A percentile compares a stretch with the other conserved stretches of the same genome.
Conservation (phyloP, 2,113 vertebrate genomes). For the Murina feae region DNA sequence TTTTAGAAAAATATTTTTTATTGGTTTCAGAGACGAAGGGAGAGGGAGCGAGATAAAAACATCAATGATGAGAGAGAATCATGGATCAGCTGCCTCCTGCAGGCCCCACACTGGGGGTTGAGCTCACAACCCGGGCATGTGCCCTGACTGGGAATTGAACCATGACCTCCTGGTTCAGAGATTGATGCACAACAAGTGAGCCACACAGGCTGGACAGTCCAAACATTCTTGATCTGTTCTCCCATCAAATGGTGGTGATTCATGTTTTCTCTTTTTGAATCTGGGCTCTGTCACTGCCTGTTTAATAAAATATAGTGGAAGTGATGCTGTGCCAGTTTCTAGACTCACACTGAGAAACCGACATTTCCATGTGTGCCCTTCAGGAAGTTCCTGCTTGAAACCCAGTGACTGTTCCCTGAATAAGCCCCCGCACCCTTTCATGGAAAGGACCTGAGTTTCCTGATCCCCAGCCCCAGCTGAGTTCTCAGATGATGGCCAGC, state of each 20-base stretch:
- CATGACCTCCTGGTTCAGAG: too few species aligned
- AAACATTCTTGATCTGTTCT: neutral
- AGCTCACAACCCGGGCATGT: too few species aligned
- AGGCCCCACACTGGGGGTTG: too few species aligned
- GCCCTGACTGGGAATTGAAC: too few species aligned
- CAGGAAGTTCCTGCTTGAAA: neutral
- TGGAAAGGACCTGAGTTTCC: neutral
- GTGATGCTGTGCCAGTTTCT: neutral
- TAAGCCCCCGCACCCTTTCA: neutral
- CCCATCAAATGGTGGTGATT: neutral
- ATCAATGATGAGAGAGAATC: too few species aligned
- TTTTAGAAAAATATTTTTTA: neutral
- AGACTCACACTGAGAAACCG: neutral
- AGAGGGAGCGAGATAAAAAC: too few species aligned
- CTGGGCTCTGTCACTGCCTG: neutral
- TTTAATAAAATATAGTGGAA: neutral
- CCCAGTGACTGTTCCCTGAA: neutral
- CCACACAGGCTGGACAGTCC: too few species aligned
- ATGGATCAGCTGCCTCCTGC: too few species aligned
- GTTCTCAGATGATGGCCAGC: neutral
- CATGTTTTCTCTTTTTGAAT: neutral
- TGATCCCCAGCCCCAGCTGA: neutral
- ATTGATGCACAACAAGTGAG: too few species aligned
- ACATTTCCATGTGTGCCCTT: slow-evolving; percentile 5
- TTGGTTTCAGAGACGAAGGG: too few species aligned